phyloP scores from a whole-genome alignment of 2,797 vertebrate species.

The Gorsachius magnificus region DNA sequence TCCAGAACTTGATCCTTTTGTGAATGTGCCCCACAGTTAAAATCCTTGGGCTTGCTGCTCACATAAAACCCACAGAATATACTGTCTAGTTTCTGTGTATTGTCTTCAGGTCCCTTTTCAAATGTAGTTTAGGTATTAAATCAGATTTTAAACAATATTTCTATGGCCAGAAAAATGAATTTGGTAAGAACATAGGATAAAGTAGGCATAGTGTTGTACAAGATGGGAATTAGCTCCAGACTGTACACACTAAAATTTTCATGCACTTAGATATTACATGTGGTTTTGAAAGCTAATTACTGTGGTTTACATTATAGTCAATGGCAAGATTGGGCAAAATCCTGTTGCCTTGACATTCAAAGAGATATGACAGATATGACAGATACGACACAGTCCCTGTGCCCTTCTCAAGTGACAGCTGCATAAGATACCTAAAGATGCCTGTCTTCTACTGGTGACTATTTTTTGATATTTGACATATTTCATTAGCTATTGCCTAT shows the following conservation, averaged over 20 bases:
- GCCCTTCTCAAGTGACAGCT: background rate
- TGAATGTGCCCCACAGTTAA: background rate
- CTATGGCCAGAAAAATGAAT: background rate
- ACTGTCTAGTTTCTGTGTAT: background rate
- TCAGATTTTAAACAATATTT: background rate
- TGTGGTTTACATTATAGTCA: background rate
- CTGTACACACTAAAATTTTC: background rate
- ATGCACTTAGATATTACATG: background rate
- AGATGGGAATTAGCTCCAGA: background rate
- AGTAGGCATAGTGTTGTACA: fast-evolving
- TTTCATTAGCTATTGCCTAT: background rate
- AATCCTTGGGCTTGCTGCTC: background rate
- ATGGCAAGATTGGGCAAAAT: background rate
- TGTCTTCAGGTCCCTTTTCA: background rate
- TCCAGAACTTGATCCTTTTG: background rate
- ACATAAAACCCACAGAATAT: background rate
- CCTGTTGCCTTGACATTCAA: background rate
- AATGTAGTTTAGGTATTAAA: background rate
- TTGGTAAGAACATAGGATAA: background rate
- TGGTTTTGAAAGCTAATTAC: background rate
- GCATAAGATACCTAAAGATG: fast-evolving
- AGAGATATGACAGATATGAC: background rate
- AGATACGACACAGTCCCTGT: background rate
- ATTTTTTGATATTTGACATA: background rate
- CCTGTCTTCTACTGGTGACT: background rate